Conservation (phyloP, 2,888 invertebrate genomes). For the Limenitis camilla region DNA sequence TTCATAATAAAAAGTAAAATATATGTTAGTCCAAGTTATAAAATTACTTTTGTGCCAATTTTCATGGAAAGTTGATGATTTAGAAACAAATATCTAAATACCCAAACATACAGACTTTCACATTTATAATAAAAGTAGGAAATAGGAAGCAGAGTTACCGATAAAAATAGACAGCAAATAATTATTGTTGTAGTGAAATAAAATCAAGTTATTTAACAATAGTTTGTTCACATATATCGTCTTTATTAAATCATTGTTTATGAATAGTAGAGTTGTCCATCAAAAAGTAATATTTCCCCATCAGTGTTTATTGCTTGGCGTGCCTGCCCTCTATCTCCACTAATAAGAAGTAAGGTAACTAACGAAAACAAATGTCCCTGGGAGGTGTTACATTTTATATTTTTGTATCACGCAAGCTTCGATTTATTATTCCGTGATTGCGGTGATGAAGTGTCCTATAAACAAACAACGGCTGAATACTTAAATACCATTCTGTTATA, state of each 20-base stretch:
- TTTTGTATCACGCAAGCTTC: conserved; percentile 54
- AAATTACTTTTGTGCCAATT: no score
- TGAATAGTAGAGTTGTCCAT: conserved; percentile 24
- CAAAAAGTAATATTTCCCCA: conserved; percentile 48
- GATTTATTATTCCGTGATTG: conserved; percentile 28
- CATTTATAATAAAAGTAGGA: no score
- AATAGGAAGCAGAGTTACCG: no score
- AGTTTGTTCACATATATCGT: neutral
- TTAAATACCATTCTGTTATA: neutral
- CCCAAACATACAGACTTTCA: no score
- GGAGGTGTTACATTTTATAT: conserved; percentile 63
- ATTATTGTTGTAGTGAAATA: no score
- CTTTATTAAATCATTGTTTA: neutral
- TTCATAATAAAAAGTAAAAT: no score
- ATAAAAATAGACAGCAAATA: no score
- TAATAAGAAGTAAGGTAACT: conserved; percentile 53
- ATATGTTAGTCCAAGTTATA: no score
- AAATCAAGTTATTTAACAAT: no score
- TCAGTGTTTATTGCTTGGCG: conserved; percentile 56
- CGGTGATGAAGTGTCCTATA: conserved; percentile 11
- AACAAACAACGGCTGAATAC: conserved; percentile 13
- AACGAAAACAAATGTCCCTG: conserved; percentile 63
- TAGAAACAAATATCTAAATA: no score
- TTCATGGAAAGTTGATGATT: no score
- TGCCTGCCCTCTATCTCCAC: conserved; percentile 53